These are phyloP conservation scores for Bursaphelenchus okinawaensis DNA, from an alignment of 2,888 invertebrate genomes.

Conservation along the genomic window DNA sequence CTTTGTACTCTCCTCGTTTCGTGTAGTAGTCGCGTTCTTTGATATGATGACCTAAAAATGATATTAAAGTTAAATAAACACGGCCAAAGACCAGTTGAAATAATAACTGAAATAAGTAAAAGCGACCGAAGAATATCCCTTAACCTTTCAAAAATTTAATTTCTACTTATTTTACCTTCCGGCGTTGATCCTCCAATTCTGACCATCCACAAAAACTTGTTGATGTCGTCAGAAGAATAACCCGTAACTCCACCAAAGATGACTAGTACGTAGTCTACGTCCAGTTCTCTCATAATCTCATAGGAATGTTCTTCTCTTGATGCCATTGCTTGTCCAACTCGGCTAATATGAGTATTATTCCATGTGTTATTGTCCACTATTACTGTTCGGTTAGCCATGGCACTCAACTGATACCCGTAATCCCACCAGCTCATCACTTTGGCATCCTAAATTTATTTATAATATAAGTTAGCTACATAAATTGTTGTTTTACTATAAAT, in stretches of 20 bases:
- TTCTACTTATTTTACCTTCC: conserved; percentile 60
- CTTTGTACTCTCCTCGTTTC: conserved; percentile 85
- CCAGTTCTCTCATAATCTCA: conserved; percentile 92
- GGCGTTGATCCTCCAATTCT: conserved; percentile 90
- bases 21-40: conserved; percentile 88
- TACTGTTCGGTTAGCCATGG: conserved; percentile 96
- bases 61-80: no score
- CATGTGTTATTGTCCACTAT: conserved; percentile 98
- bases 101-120: no score
- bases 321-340: conserved; percentile 74
- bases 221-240: conserved; percentile 95
- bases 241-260: conserved; percentile 98
- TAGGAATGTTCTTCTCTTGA: conserved; percentile 92
- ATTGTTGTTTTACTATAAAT: no score
- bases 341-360: conserved; percentile 95
- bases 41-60: conserved; percentile 63
- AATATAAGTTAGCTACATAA: no score
- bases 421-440: conserved; percentile 99
- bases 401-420: conserved; percentile 93
- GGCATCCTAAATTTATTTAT: conserved; percentile 70
- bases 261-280: conserved; percentile 89
- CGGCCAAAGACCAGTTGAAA: no score
- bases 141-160: background rate
- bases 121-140: no score
- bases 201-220: conserved; percentile 99